These are phyloP conservation scores for Drosophila imparisetae DNA, from an alignment of 2,888 invertebrate genomes.

Conservation along the genomic window DNA sequence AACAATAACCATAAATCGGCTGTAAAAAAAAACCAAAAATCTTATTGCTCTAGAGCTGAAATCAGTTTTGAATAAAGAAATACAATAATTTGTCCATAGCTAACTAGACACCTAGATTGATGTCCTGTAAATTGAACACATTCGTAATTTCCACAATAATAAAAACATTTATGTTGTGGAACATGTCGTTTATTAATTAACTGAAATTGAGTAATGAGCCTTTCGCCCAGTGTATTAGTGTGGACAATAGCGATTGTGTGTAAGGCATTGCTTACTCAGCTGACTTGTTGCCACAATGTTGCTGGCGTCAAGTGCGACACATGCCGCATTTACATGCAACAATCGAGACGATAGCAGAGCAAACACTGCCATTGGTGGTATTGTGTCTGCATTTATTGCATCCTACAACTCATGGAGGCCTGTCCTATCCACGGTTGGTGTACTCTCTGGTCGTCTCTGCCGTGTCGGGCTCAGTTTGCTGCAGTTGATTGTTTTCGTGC, in stretches of 20 bases:
- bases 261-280: conserved; percentile 29
- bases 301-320: conserved; percentile 57
- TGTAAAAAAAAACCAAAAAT: background rate
- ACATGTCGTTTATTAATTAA: too few relatives aligned
- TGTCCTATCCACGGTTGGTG: conserved; percentile 10
- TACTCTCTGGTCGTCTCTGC: conserved; percentile 7
- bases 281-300: conserved; percentile 67
- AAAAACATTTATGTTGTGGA: background rate
- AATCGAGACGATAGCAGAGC: conserved; percentile 52
- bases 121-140: background rate
- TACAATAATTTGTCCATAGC: background rate
- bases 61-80: background rate
- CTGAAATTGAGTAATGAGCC: background rate
- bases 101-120: background rate
- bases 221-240: conserved; percentile 11
- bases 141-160: background rate
- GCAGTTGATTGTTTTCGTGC: conserved; percentile 73
- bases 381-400: conserved; percentile 54
- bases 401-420: conserved; percentile 38
- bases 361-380: conserved; percentile 47
- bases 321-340: conserved; percentile 74
- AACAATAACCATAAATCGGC: too few relatives aligned
- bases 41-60: background rate
- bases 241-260: conserved; percentile 12
- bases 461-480: conserved; percentile 54